Percentiles rank a stretch among this genome's conserved stretches.
Evolutionary conservation across 2,888 invertebrate species (phyloP).

Genomic region (Spicauda simplicius): DNA sequence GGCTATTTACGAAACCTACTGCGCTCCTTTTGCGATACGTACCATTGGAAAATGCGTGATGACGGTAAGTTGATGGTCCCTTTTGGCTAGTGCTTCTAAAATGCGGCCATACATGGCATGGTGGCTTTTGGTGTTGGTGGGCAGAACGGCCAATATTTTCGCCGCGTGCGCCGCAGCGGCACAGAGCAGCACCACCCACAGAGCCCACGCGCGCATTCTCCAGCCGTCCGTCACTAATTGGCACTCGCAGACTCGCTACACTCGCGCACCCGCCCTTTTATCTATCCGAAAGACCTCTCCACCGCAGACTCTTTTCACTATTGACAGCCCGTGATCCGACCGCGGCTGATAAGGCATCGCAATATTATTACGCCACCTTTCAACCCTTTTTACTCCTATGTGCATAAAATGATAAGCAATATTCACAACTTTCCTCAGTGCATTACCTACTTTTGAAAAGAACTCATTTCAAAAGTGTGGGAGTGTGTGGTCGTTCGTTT

Average conservation of each 20-base stretch:
- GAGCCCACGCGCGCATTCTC: slow-evolving; percentile 72
- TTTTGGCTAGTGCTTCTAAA: slow-evolving; percentile 70
- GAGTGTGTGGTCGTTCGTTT: slow-evolving; percentile 22
- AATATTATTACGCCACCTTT: slow-evolving; percentile 35
- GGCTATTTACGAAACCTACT: no score
- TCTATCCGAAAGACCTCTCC: slow-evolving; percentile 16
- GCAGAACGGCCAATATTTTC: slow-evolving; percentile 74
- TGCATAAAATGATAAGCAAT: slow-evolving; percentile 22
- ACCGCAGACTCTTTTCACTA: slow-evolving; percentile 14
- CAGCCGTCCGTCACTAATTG: slow-evolving; percentile 65
- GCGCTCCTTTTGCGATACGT: slow-evolving; percentile 48
- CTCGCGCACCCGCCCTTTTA: slow-evolving; percentile 15
- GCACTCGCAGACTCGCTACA: slow-evolving; percentile 33
- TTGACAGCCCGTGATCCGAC: slow-evolving; percentile 41
- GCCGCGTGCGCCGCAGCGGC: slow-evolving; percentile 63
- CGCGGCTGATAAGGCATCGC: slow-evolving; percentile 48
- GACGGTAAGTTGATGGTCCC: slow-evolving; percentile 75
- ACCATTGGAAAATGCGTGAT: slow-evolving; percentile 80
- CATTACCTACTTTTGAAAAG: slow-evolving; percentile 25
- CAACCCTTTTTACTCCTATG: slow-evolving; percentile 19
- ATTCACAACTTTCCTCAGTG: slow-evolving; percentile 18
- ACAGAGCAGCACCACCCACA: slow-evolving; percentile 58
- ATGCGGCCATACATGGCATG: slow-evolving; percentile 81
- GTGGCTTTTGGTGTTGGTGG: slow-evolving; percentile 82
- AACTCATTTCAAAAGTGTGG: slow-evolving; percentile 19